These are phyloP conservation scores for Tenualosa ilisha DNA, from an alignment of 2,797 vertebrate genomes.

Conservation along the genomic window DNA sequence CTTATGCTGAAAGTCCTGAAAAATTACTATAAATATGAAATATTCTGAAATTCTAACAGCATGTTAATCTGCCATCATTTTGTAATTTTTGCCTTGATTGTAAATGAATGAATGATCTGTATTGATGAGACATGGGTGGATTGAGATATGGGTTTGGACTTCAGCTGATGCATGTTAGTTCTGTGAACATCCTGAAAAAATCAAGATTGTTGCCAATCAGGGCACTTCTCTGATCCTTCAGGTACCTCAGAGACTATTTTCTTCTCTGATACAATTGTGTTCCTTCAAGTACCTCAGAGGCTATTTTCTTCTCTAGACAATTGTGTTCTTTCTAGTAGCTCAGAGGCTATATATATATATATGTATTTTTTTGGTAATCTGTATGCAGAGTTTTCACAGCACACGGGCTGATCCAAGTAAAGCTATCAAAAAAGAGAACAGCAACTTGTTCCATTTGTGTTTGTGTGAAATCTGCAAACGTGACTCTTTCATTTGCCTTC, in stretches of 20 bases:
- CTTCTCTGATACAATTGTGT: neutral
- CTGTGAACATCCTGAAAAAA: neutral
- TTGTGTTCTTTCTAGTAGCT: neutral
- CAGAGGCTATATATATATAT: neutral
- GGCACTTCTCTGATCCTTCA: too few relatives aligned
- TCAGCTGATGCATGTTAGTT: neutral
- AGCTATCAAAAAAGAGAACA: neutral
- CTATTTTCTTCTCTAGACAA: neutral
- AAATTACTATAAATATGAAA: neutral
- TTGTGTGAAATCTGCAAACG: conserved; percentile 31
- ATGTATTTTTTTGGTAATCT: neutral
- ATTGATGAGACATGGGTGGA: neutral
- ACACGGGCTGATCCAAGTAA: neutral
- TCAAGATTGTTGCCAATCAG: too few relatives aligned
- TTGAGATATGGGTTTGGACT: neutral
- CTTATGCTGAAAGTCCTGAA: neutral
- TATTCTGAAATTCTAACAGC: neutral
- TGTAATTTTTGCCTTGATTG: neutral
- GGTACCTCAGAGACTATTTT: neutral
- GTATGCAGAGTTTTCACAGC: neutral
- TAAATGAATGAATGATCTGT: neutral
- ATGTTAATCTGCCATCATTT: neutral
- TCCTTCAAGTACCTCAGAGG: neutral
- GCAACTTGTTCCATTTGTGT: conserved; percentile 8
- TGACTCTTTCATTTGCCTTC: conserved; percentile 52